Base-by-base conservation (phyloP, 2,797 vertebrate genomes). In the Cephalopachus bancanus region DNA sequence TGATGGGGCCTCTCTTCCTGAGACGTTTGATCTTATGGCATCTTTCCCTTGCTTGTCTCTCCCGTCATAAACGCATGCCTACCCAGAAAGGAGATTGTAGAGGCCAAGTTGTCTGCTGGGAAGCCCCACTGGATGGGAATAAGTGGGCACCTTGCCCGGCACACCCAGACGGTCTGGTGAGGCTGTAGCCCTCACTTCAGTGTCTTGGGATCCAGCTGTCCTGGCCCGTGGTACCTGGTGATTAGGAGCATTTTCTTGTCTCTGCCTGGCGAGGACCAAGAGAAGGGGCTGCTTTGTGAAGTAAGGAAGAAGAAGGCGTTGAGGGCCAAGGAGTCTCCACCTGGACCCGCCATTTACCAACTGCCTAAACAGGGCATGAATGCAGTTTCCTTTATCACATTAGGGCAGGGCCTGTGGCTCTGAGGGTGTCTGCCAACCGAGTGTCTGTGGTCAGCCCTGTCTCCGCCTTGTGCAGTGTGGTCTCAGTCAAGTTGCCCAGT, bases 31-130 rank as follows among this genome's bases (percentile, higher is more conserved):
- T 81, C 76, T 95, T 80, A 96, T 92, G 95, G 94, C 49, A 60
- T 90, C 94, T 80, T 96, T 94, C 96, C 76, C 94, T 97, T 92
- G 78, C 28, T 60, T 49, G 44, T 89, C 51, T 83, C 83, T 81
- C 28, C 60, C 3, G 12, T 85, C 59, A 51, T 96, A 83, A 97
- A 96, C 91, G 59, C 53, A n/a, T 95, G 24, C 20, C 8, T 17
- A 69, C 7, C 33, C 24, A 24, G 74, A 37, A 30, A 84, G 59
- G 44, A 87, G 26, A 55, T 24, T 17, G 4, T 30, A 24, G 33
- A 90, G 74, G 28, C 49, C 15, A 1, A 12, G 44, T n/a, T 15
- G 2, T 49, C 53, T 78, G 11, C 64, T 22, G 26, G 65, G 89
- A 60, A 44, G 22, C 22, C 22, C 17, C 4, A 12, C 1, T 7